Base-by-base conservation (phyloP, 2,797 vertebrate species). In the Molossus alvarezi region DNA sequence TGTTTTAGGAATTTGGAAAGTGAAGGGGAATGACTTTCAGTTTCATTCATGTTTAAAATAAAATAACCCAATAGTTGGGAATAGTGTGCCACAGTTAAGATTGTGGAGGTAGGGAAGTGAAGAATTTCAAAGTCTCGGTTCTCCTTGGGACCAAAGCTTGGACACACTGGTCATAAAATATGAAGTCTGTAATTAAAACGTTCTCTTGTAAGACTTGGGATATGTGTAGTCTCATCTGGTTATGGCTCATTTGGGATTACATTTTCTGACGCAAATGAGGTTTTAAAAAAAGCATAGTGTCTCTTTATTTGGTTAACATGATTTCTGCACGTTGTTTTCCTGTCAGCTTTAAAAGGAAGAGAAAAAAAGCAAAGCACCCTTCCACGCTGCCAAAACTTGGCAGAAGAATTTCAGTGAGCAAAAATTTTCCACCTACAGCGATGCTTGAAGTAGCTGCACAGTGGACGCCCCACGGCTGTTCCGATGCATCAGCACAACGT, bases 321-420 rank as follows among this genome's bases (percentile, higher is more conserved):
- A 86, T 86, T 94, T 97, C 92, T 90, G 65, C 21, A 51, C 73
- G 91, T 89, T 91, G 14, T 89, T 96, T 92, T 90, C 58, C 51
- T 96, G 89, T 96, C 94, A 75, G 80, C 80, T 96, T 95, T 94
- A 85, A 94, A 96, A 96, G 51, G 65, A 96, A 69, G n/a, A 60
- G 62, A 51, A 60, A 80, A 72, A 85, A 87, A 82, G 51, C 9
- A 81, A 86, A 94, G n/a, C n/a, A 45, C 15, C 1, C 37, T 87
- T 75, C 69, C n/a, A 57, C 13, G 1, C 37, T 91, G 86, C 73
- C 86, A 80, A 91, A 90, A 90, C 20, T 91, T 87, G 83, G 81
- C 65, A 71, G 29, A 53, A 21, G 83, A 87, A 81, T 94, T 95
- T 94, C 71, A 95, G 72, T 17, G 45, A 95, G 67, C 55, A 76